phyloP scores from a whole-genome alignment of 1,140 invertebrate genomes.

The Papilio aristodemus region DNA sequence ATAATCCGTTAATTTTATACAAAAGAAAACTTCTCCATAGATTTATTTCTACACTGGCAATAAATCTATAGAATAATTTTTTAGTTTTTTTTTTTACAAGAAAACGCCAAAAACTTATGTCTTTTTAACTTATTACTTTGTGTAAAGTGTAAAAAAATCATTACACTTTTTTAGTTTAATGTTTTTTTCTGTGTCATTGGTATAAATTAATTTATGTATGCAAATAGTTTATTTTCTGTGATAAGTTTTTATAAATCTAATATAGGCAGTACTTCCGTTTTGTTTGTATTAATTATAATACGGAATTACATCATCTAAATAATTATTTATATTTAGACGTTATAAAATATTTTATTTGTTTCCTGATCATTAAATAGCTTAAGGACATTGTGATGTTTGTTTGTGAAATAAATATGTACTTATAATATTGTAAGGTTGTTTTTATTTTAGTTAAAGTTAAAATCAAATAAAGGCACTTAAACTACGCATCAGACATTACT shows the following conservation, averaged over 20 bases:
- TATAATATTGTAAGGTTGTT: background rate
- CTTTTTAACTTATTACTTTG: background rate
- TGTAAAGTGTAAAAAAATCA: background rate
- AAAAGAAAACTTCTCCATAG: background rate
- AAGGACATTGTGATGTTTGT: constrained; percentile 9
- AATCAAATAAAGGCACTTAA: background rate
- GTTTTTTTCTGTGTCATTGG: background rate
- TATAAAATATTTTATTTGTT: constrained; percentile 16
- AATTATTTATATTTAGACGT: constrained; percentile 12
- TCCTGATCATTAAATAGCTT: constrained; percentile 5
- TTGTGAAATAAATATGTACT: constrained; percentile 1
- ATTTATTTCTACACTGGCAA: too few relatives aligned
- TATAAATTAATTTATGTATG: background rate
- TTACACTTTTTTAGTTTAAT: background rate
- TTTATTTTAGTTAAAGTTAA: constrained; percentile 1
- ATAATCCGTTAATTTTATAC: background rate
- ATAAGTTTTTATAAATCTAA: background rate
- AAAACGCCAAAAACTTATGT: background rate
- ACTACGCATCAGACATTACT: background rate
- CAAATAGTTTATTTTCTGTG: background rate
- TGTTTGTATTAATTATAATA: background rate
- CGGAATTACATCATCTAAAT: constrained; percentile 12
- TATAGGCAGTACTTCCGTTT: constrained; percentile 10
- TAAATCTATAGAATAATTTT: background rate
- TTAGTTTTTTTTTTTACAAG: background rate